Percentiles rank a stretch among this genome's conserved stretches.
phyloP scores from a whole-genome alignment of 2,113 vertebrate species.

The Crotalus helleri region DNA sequence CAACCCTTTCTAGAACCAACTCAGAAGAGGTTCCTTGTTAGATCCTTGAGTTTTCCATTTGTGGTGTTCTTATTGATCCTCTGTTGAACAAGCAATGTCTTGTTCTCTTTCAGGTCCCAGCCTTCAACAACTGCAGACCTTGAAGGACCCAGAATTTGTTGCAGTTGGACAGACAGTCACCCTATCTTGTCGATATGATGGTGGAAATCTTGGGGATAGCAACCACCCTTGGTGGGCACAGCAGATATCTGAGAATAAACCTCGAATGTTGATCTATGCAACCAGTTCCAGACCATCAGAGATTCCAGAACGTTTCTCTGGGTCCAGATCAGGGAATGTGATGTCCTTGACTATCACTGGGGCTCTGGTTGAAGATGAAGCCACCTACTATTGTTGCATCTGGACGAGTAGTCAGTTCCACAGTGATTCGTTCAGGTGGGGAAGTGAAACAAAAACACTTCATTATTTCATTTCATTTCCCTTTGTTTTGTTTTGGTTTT shows the following conservation, averaged over 20 bases:
- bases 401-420: not conserved
- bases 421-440: not conserved
- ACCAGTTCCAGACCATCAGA: not conserved
- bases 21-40: not conserved
- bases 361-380: not conserved
- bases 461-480: no score
- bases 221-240: not conserved
- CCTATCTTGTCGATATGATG: not conserved
- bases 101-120: not conserved
- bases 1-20: not conserved
- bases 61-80: not conserved
- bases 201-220: not conserved
- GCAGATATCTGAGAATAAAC: not conserved
- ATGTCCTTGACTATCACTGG: not conserved
- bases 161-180: accelerated
- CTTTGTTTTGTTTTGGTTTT: accelerated
- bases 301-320: not conserved
- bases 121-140: not conserved
- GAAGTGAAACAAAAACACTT: not conserved
- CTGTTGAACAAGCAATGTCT: not conserved
- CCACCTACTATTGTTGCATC: not conserved
- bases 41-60: not conserved
- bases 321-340: not conserved
- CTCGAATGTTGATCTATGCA: accelerated
- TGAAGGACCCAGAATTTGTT: not conserved